phyloP scores from a whole-genome alignment of 2,888 invertebrate genomes.

The Agriotes lineatus region DNA sequence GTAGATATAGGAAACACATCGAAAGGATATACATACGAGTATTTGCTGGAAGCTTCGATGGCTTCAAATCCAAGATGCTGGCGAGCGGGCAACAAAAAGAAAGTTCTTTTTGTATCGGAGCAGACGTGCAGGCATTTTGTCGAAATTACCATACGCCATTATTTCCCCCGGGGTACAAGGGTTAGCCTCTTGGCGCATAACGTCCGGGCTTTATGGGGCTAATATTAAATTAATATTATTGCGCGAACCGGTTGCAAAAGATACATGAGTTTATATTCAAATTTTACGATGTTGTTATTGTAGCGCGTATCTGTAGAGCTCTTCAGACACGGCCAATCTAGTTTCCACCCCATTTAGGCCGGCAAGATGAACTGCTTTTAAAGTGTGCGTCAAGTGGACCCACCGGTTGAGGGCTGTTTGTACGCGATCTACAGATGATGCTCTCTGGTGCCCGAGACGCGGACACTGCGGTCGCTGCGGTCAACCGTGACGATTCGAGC shows the following conservation, averaged over 20 bases:
- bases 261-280: conserved; percentile 50
- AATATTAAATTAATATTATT: conserved; percentile 45
- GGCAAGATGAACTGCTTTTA: conserved; percentile 41
- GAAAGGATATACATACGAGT: no score
- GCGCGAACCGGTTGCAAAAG: conserved; percentile 47
- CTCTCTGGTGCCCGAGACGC: conserved; percentile 12
- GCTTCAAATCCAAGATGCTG: no score
- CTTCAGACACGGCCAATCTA: conserved; percentile 41
- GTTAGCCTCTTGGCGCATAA: conserved; percentile 36
- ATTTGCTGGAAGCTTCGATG: no score
- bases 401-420: conserved; percentile 41
- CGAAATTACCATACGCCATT: conserved; percentile 32
- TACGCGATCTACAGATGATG: conserved; percentile 34
- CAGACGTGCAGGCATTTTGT: conserved; percentile 16
- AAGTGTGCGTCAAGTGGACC: conserved; percentile 48
- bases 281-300: conserved; percentile 51
- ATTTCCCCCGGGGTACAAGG: conserved; percentile 35
- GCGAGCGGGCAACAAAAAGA: no score
- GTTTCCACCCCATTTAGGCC: conserved; percentile 48
- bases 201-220: conserved; percentile 32
- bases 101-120: not conserved
- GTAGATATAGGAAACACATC: no score
- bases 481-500: not conserved
- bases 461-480: conserved; percentile 24
- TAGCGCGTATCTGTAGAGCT: conserved; percentile 42